phyloP scores from a whole-genome alignment of 2,797 vertebrate species.

The Ataeniobius toweri region DNA sequence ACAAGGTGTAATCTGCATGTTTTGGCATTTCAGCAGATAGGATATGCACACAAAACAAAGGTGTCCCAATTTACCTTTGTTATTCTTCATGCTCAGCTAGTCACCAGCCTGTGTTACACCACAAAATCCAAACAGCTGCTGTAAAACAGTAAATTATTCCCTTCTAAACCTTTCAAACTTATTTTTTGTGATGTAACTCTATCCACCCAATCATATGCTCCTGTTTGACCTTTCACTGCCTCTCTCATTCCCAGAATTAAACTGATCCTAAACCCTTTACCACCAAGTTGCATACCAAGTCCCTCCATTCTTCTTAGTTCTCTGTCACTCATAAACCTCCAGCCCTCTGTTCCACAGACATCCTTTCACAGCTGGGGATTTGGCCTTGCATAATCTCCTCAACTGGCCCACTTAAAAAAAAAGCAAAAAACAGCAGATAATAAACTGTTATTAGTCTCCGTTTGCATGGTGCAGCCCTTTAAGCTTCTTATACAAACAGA shows the following conservation, averaged over 20 bases:
- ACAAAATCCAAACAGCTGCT: neutral
- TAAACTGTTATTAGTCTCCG: constrained; percentile 51
- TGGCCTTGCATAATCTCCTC: constrained; percentile 49
- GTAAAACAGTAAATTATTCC: neutral
- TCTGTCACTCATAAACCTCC: constrained; percentile 20
- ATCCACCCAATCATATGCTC: neutral
- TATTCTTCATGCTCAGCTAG: neutral
- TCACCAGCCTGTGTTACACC: neutral
- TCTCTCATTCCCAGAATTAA: constrained; percentile 14
- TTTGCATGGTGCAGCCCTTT: constrained; percentile 57
- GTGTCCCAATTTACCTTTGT: neutral
- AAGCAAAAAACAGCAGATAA: constrained; percentile 41
- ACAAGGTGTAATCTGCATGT: constrained; percentile 56
- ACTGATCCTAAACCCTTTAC: neutral
- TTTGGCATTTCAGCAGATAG: constrained; percentile 36
- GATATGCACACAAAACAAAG: constrained; percentile 3
- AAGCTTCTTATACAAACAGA: constrained; percentile 77
- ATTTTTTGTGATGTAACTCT: neutral
- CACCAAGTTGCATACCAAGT: neutral
- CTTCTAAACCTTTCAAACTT: neutral
- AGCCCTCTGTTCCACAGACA: constrained; percentile 21
- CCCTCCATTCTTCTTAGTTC: neutral
- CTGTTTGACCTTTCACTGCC: neutral
- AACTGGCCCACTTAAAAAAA: constrained; percentile 18
- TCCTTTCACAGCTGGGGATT: constrained; percentile 6